Base-by-base conservation (phyloP, 2,888 invertebrate genomes). In the Steinernema scapterisci region DNA sequence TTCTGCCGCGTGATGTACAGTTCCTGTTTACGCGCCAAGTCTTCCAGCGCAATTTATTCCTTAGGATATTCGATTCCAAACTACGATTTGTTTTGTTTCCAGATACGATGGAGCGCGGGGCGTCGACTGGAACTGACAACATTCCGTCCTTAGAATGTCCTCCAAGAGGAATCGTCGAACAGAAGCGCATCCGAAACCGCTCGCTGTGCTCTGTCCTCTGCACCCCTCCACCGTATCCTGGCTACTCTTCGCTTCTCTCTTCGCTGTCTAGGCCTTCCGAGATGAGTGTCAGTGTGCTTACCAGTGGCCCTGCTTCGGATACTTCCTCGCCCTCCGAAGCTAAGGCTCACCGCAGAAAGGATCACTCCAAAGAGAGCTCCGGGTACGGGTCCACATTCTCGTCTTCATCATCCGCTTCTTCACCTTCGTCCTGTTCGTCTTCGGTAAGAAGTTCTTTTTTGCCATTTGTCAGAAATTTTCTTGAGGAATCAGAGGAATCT, bases 331-430 rank as follows among this genome's bases (percentile, higher is more conserved):
- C 5, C 2, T 25, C 6, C 7, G 63, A 63, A 21, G 16, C 25
- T 16, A 27, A 63, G 19, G 2, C 16, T 1, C 63, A 25, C 5
- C 63, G 63, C 27, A 25, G 31, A 16, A 63, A 63, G 31, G 63
- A 63, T 1, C 63, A 31, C 9, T 63, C 63, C 31, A 63, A 63
- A 27, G 63, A 63, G 63, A 63, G 63, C 16, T 63, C 63, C 13
- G 63, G 63, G 19, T 71, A 81, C 80, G 81, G 80, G 46, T 81
- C 81, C 46, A 81, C 73, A 44, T 81, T 81, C 54, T 52, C 46
- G 63, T 75, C 75, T 19, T 82, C 71, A n/a, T 71, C 73, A 52
- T 76, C 76, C n/a, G 73, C 72, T 21, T 78, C 73, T 25, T 78
- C 79, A 27, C 78, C 75, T 74, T 80, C 82, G 1, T 78, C 79